A percentile compares a stretch with the other conserved stretches of the same genome.
Evolutionary conservation across 2,888 invertebrate species (phyloP).

Genomic region (Caenorhabditis afra): DNA sequence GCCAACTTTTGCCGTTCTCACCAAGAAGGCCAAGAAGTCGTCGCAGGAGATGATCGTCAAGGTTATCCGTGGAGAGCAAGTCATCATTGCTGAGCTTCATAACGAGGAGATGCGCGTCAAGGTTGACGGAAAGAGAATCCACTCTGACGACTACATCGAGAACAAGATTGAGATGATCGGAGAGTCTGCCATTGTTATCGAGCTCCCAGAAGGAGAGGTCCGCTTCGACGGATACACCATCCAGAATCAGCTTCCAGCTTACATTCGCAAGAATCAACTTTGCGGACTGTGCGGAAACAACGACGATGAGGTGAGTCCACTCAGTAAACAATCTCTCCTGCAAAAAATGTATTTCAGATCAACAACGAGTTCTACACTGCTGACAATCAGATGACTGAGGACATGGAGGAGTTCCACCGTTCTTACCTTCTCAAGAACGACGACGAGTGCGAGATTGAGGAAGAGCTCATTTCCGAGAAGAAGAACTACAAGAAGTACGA

Average conservation of each 20-base stretch:
- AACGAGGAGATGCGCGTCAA: conserved; percentile 49
- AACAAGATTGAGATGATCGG: conserved; percentile 33
- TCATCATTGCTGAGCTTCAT: conserved; percentile 38
- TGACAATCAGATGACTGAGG: conserved; percentile 67
- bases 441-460: conserved; percentile 53
- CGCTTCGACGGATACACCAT: conserved; percentile 73
- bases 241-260: conserved; percentile 40
- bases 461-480: conserved; percentile 56
- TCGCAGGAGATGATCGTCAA: conserved; percentile 65
- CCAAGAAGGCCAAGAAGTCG: conserved; percentile 74
- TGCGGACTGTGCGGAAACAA: conserved; percentile 80
- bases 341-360: conserved; percentile 28
- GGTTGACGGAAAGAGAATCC: conserved; percentile 61
- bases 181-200: conserved; percentile 62
- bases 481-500: conserved; percentile 61
- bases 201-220: conserved; percentile 69
- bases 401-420: conserved; percentile 76
- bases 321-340: neutral
- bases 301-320: conserved; percentile 66
- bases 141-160: neutral
- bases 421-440: conserved; percentile 69
- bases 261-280: conserved; percentile 65
- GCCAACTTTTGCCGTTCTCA: conserved; percentile 80
- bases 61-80: conserved; percentile 51
- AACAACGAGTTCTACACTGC: conserved; percentile 73